A percentile compares a stretch with the other conserved stretches of the same genome.
Evolutionary conservation across 1,140 invertebrate genomes (phyloP).

Genomic region (Acromyrmex heyeri): DNA sequence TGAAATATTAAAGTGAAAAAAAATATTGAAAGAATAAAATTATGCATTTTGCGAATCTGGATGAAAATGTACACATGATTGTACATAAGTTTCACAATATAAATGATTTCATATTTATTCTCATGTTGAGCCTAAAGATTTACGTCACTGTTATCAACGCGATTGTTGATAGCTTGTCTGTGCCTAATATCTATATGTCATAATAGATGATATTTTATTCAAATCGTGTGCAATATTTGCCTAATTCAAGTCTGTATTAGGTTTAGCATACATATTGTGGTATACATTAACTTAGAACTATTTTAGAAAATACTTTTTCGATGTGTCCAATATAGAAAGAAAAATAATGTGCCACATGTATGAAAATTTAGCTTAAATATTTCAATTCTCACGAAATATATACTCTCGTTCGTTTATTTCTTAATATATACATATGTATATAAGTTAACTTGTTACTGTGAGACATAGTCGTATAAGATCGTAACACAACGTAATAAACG

Average conservation of each 20-base stretch:
- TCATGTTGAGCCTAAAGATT: not conserved
- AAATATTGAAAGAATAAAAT: not conserved
- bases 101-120: not conserved
- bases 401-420: not conserved
- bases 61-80: slow-evolving; percentile 4
- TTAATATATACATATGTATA: not conserved
- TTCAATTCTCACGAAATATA: slow-evolving; percentile 6
- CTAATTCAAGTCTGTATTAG: not conserved
- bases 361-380: slow-evolving; percentile 13
- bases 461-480: slow-evolving; percentile 8
- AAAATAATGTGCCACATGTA: slow-evolving; percentile 2
- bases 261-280: not conserved
- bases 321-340: not conserved
- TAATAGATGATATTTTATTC: not conserved
- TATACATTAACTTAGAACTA: not conserved
- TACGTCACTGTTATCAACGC: not conserved
- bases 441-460: not conserved
- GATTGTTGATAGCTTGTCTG: not conserved
- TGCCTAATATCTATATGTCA: not conserved
- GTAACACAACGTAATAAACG: slow-evolving; percentile 2
- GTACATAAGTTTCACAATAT: not conserved
- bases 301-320: not conserved
- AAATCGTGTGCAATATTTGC: slow-evolving; percentile 8
- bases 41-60: not conserved
- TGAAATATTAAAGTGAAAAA: not conserved